These are phyloP conservation scores for Apamea epomidion DNA, from an alignment of 2,888 invertebrate genomes.

Conservation along the genomic window DNA sequence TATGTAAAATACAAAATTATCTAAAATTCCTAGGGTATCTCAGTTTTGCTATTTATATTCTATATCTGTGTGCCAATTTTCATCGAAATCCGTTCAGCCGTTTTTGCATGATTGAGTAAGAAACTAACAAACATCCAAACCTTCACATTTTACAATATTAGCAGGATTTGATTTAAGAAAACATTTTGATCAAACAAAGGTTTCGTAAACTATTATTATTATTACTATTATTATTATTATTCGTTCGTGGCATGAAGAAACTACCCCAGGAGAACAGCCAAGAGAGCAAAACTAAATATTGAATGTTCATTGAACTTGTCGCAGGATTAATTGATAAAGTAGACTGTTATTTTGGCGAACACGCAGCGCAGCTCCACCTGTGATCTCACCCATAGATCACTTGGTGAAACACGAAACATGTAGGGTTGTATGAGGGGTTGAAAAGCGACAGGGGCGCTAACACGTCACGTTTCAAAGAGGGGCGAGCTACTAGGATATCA, in stretches of 20 bases:
- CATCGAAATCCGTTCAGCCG: too few relatives aligned
- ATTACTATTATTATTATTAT: too few relatives aligned
- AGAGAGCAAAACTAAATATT: neutral
- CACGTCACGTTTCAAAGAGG: conserved; percentile 39
- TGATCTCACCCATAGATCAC: neutral
- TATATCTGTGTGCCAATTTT: too few relatives aligned
- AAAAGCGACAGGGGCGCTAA: conserved; percentile 24
- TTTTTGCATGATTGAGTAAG: too few relatives aligned
- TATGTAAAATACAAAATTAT: too few relatives aligned
- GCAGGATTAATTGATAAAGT: neutral
- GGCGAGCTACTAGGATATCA: conserved; percentile 41
- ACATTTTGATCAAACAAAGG: too few relatives aligned
- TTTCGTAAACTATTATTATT: too few relatives aligned
- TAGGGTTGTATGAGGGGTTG: conserved; percentile 6
- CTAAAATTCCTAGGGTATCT: too few relatives aligned
- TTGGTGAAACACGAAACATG: neutral
- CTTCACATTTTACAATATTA: too few relatives aligned
- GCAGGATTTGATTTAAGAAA: too few relatives aligned
- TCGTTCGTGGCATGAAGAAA: neutral
- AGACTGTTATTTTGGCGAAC: neutral
- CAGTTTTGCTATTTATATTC: too few relatives aligned
- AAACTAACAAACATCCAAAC: too few relatives aligned
- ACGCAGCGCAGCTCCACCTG: neutral
- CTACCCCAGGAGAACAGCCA: neutral
- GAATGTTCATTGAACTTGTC: neutral